Base-by-base conservation (phyloP, 2,113 vertebrate genomes). In the Podocnemis expansa region DNA sequence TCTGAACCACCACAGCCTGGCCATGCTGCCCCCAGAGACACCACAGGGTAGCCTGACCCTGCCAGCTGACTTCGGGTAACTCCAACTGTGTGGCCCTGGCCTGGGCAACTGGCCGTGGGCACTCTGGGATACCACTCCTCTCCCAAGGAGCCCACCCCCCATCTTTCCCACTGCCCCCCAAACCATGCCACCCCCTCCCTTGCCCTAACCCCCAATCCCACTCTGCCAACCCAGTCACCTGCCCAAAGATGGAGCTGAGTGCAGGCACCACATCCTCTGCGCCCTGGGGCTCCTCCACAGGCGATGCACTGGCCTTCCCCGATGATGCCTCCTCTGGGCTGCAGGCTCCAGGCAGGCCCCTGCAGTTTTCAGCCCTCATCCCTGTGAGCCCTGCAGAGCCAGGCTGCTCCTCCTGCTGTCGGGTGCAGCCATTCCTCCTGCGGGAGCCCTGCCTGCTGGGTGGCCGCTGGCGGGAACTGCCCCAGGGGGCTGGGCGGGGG, bases 151-250 rank as follows among this genome's bases (percentile, higher is more conserved):
- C 75, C 75, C 7, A 4, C 55, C 70, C 56, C 31, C 83, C 56
- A 49, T 27, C 83, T 60, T 85, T 60, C 67, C 47, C 54, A 17
- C n/a, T n/a, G 25, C 25, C 10, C 21, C 52, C n/a, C 79, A 10
- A 16, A 56, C 10, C 63, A 47, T 47, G 6, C 7, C 45, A 17
- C n/a, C 27, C 34, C 27, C 3, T 47, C 54, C 79, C 9, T 49
- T 63, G 21, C 54, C 47, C 49, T 76, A 7, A 11, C 29, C 19
- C 83, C 43, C 6, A 47, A 21, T 16, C 43, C 51, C 49, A 10
- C 52, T 14, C 52, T n/a, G 29, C 17, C 25, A 3, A 10, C 10
- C 49, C n/a, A 58, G 19, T 97, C 94, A 97, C 97, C 95, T 97
- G 91, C 93, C 91, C 87, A 4, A 67, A 73, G 58, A 75, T 5